phyloP scores from a whole-genome alignment of 2,113 vertebrate species.

The Calcarius ornatus region DNA sequence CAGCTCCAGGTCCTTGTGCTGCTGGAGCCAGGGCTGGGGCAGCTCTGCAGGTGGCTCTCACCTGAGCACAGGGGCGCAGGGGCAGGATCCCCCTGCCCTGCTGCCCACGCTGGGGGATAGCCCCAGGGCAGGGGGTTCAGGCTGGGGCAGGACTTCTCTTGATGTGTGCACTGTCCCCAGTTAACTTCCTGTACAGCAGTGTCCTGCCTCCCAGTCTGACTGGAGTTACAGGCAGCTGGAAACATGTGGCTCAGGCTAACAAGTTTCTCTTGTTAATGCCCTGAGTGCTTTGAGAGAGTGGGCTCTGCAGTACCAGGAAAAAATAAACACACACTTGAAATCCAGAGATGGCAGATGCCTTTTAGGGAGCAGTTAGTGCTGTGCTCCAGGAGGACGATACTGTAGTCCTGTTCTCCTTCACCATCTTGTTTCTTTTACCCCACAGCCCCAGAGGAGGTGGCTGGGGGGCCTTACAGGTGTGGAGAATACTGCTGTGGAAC shows the following conservation, averaged over 20 bases:
- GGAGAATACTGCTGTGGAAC: background rate
- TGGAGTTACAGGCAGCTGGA: too few species aligned
- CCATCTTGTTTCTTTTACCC: background rate
- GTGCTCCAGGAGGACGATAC: background rate
- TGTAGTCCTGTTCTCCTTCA: too few species aligned
- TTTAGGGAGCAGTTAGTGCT: background rate
- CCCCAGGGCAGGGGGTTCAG: background rate
- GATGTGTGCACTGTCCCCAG: background rate
- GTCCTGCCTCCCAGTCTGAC: background rate
- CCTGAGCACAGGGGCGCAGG: background rate
- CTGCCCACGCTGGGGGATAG: background rate
- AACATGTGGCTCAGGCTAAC: too few species aligned
- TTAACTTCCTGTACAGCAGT: accelerated
- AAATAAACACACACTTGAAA: background rate
- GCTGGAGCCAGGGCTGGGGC: background rate
- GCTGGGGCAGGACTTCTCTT: background rate
- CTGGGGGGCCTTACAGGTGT: background rate
- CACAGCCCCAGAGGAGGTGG: too few species aligned
- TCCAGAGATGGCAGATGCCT: accelerated
- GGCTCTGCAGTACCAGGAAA: background rate
- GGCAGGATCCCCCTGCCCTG: background rate
- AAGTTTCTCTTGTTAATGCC: too few species aligned
- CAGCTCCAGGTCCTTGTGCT: background rate
- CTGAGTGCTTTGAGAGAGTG: too few species aligned
- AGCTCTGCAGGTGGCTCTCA: background rate